Base-by-base conservation (phyloP, 37 sponge, comb jelly and placozoan genomes). In the Geodia barretti region DNA sequence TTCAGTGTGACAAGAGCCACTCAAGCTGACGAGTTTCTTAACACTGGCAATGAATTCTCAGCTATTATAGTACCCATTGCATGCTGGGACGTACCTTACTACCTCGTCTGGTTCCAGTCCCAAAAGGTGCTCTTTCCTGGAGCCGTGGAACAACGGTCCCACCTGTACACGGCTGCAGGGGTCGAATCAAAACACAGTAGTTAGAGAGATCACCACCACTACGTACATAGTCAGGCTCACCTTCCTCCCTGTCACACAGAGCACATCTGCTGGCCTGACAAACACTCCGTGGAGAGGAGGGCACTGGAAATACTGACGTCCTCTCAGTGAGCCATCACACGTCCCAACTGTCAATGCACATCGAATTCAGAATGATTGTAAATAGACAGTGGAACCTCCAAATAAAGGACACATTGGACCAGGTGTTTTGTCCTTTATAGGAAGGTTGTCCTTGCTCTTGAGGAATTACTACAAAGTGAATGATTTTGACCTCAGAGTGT, bases 221-320 rank as follows among this genome's bases (percentile, higher is more conserved):
- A 72, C 73, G 5, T 14, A 59, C 20, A 59, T 14, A 29, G n/a
- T 14, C 28, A 24, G 38, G 3, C 64, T 60, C 64, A 88, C 90
- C 72, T 73, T 92, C 35, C 92, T 75, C 20, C 79, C 81, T 20
- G 88, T 88, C 38, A 92, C 92, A 84, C 92, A 92, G 7, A 84
- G 72, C 24, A 92, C 61, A 28, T 92, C 92, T 17, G 80, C 47
- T 1, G 85, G 70, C 60, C 40, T 58, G 19, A 92, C 68, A 59
- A 92, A 88, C n/a, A 88, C 82, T 7, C 92, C 92, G 43, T 92
- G 92, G 25, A 66, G 38, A 0, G 85, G 79, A 41, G 79, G 85
- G 80, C 92, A 76, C 36, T 88, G 80, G 75, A 92, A 92, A 42
- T 92, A 92, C 14, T 76, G 70, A 29, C 71, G 71, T 26, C 85